Evolutionary conservation across 2,888 invertebrate genomes (phyloP).

Genomic region (Anoplius nigerrimus): DNA sequence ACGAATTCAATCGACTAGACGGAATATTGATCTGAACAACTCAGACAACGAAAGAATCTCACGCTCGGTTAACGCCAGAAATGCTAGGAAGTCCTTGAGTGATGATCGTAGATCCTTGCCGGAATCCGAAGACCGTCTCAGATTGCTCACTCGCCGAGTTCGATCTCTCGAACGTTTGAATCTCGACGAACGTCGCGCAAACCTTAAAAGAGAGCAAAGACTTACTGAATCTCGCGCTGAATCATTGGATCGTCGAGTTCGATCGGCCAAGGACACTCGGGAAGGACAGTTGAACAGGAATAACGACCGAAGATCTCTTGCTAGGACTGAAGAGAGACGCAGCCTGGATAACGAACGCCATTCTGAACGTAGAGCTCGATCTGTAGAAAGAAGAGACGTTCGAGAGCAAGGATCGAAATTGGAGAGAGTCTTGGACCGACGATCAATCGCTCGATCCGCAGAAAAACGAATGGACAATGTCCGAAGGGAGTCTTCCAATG

Average conservation of each 20-base stretch:
- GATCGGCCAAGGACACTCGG: background rate
- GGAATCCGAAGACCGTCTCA: background rate
- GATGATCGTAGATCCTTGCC: too few species aligned
- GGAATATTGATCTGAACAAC: background rate
- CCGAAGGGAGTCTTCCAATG: background rate
- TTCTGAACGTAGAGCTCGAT: constrained; percentile 27
- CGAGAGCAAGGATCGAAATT: background rate
- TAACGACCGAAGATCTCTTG: background rate
- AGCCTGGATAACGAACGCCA: background rate
- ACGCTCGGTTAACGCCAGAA: too few species aligned
- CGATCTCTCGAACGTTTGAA: background rate
- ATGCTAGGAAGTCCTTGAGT: too few species aligned
- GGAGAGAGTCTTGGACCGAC: too few species aligned
- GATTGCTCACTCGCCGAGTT: background rate
- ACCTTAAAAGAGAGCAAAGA: background rate
- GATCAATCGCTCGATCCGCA: background rate
- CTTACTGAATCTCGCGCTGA: too few species aligned
- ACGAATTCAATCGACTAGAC: background rate
- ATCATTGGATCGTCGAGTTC: background rate
- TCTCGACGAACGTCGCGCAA: background rate
- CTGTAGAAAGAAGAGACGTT: constrained; percentile 4
- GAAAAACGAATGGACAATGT: background rate
- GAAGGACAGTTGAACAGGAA: background rate
- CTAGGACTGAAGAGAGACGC: background rate
- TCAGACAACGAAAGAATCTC: background rate